Conservation (phyloP, 2,113 vertebrate genomes). For the Origma solitaria region DNA sequence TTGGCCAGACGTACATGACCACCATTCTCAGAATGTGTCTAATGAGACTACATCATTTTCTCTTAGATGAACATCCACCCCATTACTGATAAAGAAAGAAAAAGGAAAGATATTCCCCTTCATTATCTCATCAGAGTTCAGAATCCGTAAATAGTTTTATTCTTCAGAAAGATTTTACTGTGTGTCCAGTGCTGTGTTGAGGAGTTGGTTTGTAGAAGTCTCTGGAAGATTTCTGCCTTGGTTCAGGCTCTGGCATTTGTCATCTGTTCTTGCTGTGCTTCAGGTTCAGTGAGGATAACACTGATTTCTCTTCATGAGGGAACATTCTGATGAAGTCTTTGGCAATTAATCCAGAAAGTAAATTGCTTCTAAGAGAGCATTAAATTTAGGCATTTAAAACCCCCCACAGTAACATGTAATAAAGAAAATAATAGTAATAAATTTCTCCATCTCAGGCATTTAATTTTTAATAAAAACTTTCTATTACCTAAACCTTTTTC, state of each 20-base stretch:
- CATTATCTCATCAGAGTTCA: not conserved
- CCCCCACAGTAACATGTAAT: not conserved
- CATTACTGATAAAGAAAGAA: not conserved
- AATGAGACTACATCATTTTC: not conserved
- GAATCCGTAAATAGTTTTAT: not conserved
- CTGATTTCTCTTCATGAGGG: not conserved
- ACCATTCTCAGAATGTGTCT: not conserved
- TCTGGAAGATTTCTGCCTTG: not conserved
- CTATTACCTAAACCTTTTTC: not conserved
- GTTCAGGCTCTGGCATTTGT: not conserved
- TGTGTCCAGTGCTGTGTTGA: fast-evolving
- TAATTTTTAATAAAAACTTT: not conserved
- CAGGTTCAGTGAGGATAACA: not conserved
- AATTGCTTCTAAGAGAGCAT: not conserved
- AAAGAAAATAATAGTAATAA: not conserved
- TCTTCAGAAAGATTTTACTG: not conserved
- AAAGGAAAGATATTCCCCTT: not conserved
- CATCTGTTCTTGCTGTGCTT: not conserved
- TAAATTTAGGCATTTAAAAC: not conserved
- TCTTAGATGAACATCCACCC: not conserved
- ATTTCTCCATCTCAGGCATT: not conserved
- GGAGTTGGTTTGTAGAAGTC: not conserved
- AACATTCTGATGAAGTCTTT: not conserved
- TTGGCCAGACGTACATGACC: fast-evolving
- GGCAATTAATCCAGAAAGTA: not conserved